phyloP scores from a whole-genome alignment of 2,797 vertebrate genomes.

The Syndactyla subalaris region DNA sequence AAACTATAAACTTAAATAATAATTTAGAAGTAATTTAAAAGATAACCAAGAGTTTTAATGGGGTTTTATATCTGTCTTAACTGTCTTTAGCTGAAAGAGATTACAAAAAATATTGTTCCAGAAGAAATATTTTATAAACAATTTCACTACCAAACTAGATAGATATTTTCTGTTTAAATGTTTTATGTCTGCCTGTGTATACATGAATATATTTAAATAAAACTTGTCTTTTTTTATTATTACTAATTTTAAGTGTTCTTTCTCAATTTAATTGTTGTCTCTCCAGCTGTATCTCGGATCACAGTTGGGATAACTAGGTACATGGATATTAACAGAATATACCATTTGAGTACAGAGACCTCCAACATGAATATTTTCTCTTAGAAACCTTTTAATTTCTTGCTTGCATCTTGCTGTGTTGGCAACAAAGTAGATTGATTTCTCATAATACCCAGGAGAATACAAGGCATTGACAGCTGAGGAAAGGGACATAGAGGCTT shows the following conservation, averaged over 20 bases:
- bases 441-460: background rate
- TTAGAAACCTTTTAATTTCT: constrained; percentile 27
- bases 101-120: background rate
- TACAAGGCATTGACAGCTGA: background rate
- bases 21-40: background rate
- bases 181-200: background rate
- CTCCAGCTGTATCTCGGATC: background rate
- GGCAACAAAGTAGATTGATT: constrained; percentile 34
- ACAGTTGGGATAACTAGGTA: background rate
- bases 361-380: background rate
- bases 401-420: background rate
- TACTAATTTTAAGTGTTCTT: background rate
- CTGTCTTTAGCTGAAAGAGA: background rate
- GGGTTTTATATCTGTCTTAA: background rate
- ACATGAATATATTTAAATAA: background rate
- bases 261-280: background rate
- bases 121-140: background rate
- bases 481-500: background rate
- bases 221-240: background rate
- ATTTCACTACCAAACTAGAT: background rate
- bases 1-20: background rate
- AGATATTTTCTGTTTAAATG: background rate
- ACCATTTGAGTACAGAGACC: background rate
- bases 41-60: background rate
- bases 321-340: background rate